Evolutionary conservation across 2,888 invertebrate genomes (phyloP).

Genomic region (Embidobia sp.): DNA sequence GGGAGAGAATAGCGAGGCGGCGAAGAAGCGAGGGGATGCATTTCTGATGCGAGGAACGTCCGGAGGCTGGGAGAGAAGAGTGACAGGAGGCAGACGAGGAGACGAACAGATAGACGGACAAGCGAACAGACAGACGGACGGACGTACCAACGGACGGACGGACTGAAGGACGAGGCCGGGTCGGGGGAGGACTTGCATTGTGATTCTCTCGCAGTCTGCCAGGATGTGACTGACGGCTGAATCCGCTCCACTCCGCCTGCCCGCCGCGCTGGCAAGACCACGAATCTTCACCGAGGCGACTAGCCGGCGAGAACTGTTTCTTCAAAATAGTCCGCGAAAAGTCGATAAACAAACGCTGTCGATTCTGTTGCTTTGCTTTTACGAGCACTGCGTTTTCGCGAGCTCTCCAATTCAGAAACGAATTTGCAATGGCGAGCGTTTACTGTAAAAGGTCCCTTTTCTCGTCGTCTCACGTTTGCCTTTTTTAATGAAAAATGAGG

Average conservation of each 20-base stretch:
- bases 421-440: no score
- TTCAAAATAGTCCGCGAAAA: slow-evolving; percentile 46
- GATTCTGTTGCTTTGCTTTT: slow-evolving; percentile 14
- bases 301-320: slow-evolving; percentile 26
- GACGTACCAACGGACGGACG: slow-evolving; percentile 71
- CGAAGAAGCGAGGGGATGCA: slow-evolving; percentile 69
- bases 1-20: slow-evolving; percentile 64
- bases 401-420: no score
- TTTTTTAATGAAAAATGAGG: no score
- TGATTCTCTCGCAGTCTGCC: slow-evolving; percentile 68
- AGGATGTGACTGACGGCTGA: slow-evolving; percentile 81
- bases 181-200: slow-evolving; percentile 67
- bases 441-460: no score
- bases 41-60: slow-evolving; percentile 75
- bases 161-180: slow-evolving; percentile 65
- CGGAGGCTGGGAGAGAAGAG: slow-evolving; percentile 75
- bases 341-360: slow-evolving; percentile 55
- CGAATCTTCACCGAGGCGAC: slow-evolving; percentile 55
- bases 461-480: no score
- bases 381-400: slow-evolving; percentile 13
- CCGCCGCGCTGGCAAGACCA: slow-evolving; percentile 52
- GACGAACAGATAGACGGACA: slow-evolving; percentile 77
- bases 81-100: slow-evolving; percentile 78
- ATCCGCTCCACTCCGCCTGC: slow-evolving; percentile 73
- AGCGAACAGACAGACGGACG: slow-evolving; percentile 74